Percentiles rank a stretch among this genome's conserved stretches.
phyloP scores from a whole-genome alignment of 2,113 vertebrate species.

The Ancistrus triradiatus region DNA sequence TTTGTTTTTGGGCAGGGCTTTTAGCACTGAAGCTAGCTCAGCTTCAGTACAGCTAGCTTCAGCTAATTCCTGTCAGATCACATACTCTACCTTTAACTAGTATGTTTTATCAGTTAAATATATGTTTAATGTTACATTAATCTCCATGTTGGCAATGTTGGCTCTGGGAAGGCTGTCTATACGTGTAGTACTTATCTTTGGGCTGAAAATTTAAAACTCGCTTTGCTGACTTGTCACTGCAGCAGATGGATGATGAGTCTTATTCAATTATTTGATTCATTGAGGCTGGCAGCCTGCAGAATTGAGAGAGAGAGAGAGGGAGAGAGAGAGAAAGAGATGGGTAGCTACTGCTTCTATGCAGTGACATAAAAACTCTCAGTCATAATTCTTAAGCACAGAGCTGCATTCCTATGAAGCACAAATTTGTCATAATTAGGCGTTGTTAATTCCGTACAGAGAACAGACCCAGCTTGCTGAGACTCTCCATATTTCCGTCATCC shows the following conservation, averaged over 20 bases:
- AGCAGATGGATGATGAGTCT: neutral
- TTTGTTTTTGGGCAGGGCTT: too few species aligned
- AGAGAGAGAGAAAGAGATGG: neutral
- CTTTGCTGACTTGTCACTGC: neutral
- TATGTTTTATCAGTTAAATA: too few species aligned
- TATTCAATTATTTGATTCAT: constrained; percentile 24
- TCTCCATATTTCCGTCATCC: constrained; percentile 17
- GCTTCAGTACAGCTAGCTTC: too few species aligned
- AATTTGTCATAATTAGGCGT: constrained; percentile 31
- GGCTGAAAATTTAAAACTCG: neutral
- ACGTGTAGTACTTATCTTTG: neutral
- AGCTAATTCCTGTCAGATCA: too few species aligned
- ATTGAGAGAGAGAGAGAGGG: neutral
- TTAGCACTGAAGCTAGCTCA: too few species aligned
- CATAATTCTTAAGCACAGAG: constrained; percentile 22
- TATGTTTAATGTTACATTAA: too few species aligned
- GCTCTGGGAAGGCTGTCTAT: too few species aligned
- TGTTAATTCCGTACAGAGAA: constrained; percentile 30
- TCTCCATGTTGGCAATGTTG: too few species aligned
- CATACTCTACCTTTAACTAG: too few species aligned
- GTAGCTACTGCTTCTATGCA: constrained; percentile 5
- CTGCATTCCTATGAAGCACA: constrained; percentile 1
- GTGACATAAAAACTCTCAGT: constrained; percentile 36
- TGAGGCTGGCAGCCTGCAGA: constrained; percentile 23
- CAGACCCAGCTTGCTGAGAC: constrained; percentile 16